Evolutionary conservation across 1,140 invertebrate genomes (phyloP), one percentile per base, ranked within the genome.

Genomic region (Odontomachus brunneus): DNA sequence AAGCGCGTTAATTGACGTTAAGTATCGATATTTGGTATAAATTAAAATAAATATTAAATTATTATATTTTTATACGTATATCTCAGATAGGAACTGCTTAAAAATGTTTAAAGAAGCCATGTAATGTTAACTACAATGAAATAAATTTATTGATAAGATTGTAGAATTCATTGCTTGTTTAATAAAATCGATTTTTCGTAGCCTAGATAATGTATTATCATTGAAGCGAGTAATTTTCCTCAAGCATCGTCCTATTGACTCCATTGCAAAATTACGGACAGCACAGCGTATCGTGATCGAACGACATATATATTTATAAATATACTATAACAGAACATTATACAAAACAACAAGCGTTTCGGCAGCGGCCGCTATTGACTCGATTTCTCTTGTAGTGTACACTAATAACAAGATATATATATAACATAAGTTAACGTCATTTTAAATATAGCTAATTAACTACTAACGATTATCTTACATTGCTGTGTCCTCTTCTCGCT

Each of bases 241-340:
- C 17, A 78, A 78, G 65, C 75, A 48, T 80, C 24, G 33, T 24
- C 9, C 11, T 78, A 69, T 78, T n/a, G 22, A 55, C 44, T 59
- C 17, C 22, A 78, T 59, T 80, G 65, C 66, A 71, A 26, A 44
- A 71, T 69, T 80, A 80, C 75, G 22, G 63, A 69, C 65, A 69
- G 65, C 63, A 71, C 75, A 80, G 75, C 65, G 65, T 59, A 80
- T 80, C 65, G 51, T 80, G 75, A 80, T 80, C 66, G 38, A 78
- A 78, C 62, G 75, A 90, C 90, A 92, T 91, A 93, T 91, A 91
- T 89, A 89, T 91, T 90, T 93, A 93, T 92, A 91, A 93, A 93
- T 93, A 93, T 92, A 93, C 84, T 93, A 91, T 93, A 94, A 94
- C 93, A 92, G 85, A 94, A 93, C 90, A 91, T 92, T 93, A 94